Percentiles rank a stretch among this genome's conserved stretches.
These are phyloP conservation scores for Cacoxenus indagator DNA, from an alignment of 2,888 invertebrate genomes.

Conservation along the genomic window DNA sequence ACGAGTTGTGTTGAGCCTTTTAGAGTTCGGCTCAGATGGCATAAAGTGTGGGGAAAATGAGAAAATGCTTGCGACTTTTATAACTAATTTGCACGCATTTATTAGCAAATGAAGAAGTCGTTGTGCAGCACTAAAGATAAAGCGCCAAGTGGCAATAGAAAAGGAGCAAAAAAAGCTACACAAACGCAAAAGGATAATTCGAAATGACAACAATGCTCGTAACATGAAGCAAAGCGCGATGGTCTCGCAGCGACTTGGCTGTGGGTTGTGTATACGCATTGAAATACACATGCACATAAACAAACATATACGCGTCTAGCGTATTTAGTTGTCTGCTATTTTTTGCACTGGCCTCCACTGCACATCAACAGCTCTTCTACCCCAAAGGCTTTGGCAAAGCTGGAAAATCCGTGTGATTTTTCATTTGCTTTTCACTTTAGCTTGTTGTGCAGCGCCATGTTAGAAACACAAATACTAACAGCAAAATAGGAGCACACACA, in stretches of 20 bases:
- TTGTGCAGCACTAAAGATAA: conserved; percentile 55
- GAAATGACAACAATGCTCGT: conserved; percentile 23
- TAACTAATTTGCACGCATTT: conserved; percentile 62
- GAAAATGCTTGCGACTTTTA: conserved; percentile 37
- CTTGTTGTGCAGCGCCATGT: background rate
- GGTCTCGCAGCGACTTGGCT: background rate
- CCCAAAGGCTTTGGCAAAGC: background rate
- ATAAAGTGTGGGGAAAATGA: background rate
- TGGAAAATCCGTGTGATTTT: conserved; percentile 8
- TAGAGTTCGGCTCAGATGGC: background rate
- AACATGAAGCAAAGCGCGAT: conserved; percentile 1
- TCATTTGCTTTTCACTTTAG: background rate
- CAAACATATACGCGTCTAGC: background rate
- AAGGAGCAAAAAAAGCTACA: background rate
- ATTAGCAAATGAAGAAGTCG: conserved; percentile 43
- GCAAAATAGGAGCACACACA: too few species aligned
- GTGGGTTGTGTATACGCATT: background rate
- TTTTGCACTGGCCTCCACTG: background rate
- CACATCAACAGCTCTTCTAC: background rate
- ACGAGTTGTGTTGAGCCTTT: background rate
- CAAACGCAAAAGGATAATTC: conserved; percentile 10
- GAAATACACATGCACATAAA: background rate
- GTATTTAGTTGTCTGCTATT: background rate
- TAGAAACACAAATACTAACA: too few species aligned
- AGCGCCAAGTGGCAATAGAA: background rate